A percentile compares a stretch with the other conserved stretches of the same genome.
These are phyloP conservation scores for Solea solea DNA, from an alignment of 2,113 vertebrate genomes.

Conservation along the genomic window DNA sequence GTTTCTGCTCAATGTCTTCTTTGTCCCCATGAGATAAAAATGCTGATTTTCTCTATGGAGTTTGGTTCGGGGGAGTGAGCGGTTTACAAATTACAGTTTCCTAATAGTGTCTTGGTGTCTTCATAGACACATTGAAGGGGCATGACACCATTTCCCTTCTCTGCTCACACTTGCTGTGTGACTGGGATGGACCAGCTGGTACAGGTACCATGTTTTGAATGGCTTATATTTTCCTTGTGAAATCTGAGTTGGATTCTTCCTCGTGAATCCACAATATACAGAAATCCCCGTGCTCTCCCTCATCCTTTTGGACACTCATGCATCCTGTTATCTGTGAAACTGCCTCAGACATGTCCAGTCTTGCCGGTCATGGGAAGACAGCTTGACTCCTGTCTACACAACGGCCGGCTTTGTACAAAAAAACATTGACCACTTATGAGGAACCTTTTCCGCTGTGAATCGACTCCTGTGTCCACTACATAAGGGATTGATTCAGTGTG, in stretches of 20 bases:
- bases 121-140: neutral
- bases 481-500: slow-evolving; percentile 70
- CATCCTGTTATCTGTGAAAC: slow-evolving; percentile 67
- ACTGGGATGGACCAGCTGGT: neutral
- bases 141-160: neutral
- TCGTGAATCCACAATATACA: neutral
- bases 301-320: slow-evolving; percentile 38
- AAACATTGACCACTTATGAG: slow-evolving; percentile 57
- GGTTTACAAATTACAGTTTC: no score
- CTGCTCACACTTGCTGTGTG: neutral
- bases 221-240: neutral
- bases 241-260: neutral
- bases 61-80: no score
- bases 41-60: no score
- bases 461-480: slow-evolving; percentile 72
- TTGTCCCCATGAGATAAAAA: no score
- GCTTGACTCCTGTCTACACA: slow-evolving; percentile 58
- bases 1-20: no score
- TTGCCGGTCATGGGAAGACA: slow-evolving; percentile 70
- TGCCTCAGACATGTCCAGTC: slow-evolving; percentile 61
- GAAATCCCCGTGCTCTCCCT: neutral
- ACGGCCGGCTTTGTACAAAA: slow-evolving; percentile 64
- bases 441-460: slow-evolving; percentile 67
- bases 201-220: neutral
- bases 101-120: no score